Evolutionary conservation across 1,140 invertebrate genomes (phyloP), one percentile per base, ranked within the genome.

Genomic region (Nephila pilipes): DNA sequence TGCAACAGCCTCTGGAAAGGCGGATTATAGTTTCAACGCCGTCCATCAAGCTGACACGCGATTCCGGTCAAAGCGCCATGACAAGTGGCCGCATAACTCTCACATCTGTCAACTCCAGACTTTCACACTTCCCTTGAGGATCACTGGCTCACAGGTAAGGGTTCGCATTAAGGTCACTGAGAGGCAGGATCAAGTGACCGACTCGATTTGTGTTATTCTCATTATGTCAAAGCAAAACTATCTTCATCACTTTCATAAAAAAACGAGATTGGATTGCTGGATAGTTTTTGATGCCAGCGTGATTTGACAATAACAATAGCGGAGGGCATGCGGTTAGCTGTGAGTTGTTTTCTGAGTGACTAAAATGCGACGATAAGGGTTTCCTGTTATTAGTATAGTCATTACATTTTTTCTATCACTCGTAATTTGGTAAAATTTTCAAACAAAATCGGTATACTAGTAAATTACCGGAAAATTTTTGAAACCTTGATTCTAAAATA

Each of bases 11-110:
- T 83, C 2, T 55, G 54, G 80, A 25, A 25, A 22, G 80, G 54
- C 22, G 80, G 80, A 83, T 83, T 83, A 83, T 83, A 46, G 80
- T 83, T 83, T 83, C 80, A 83, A 55, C 80, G 25, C 80, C 54
- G 80, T 83, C 80, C 25, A 83, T 83, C 80, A 83, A 83, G 22
- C 22, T 83, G 80, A 83, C 80, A 83, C 80, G 80, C 38, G 80
- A 83, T 83, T 83, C 80, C 80, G 80, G 80, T 18, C 54, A 83
- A 55, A 83, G 80, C 80, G 80, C 54, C 38, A n/a, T 83, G 36
- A 55, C 80, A 55, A 83, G 80, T 83, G 38, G 32, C 80, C n/a
- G 54, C 80, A 54, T 54, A 55, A 83, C 8, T 83, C 80, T 83
- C 36, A 54, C 54, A 83, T 55, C 80, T 83, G 80, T 83, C 80